Conservation (phyloP, 2,888 invertebrate genomes). For the Bombylius discolor region DNA sequence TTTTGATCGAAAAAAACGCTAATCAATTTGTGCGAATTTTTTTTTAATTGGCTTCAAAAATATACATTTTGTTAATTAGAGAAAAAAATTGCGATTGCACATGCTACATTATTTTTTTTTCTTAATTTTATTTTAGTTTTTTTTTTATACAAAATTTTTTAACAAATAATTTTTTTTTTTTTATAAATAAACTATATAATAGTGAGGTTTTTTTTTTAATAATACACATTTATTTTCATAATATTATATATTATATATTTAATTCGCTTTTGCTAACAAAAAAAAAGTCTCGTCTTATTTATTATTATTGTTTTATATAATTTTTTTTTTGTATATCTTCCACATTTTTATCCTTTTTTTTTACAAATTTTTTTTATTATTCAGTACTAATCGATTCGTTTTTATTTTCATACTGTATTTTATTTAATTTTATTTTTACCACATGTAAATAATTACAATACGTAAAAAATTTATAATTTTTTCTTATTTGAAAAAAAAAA, state of each 20-base stretch:
- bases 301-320: slow-evolving; percentile 4
- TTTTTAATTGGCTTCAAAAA: no score
- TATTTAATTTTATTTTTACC: slow-evolving; percentile 5
- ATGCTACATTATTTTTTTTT: slow-evolving; percentile 17
- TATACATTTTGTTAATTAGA: no score
- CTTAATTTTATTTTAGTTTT: slow-evolving; percentile 13
- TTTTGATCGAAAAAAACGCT: no score
- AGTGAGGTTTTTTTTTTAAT: neutral
- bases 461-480: no score
- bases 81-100: slow-evolving; percentile 22
- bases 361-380: slow-evolving; percentile 11
- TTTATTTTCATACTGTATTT: slow-evolving; percentile 11
- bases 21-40: no score
- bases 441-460: slow-evolving; percentile 5
- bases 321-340: neutral
- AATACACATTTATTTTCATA: neutral
- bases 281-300: slow-evolving; percentile 3
- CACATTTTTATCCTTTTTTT: neutral
- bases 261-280: slow-evolving; percentile 9
- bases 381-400: slow-evolving; percentile 28
- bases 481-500: no score
- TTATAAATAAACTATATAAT: neutral
- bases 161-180: slow-evolving; percentile 6
- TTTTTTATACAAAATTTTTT: slow-evolving; percentile 2
- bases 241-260: neutral